phyloP scores from a whole-genome alignment of 2,888 invertebrate species.

The Lathronympha strigana region DNA sequence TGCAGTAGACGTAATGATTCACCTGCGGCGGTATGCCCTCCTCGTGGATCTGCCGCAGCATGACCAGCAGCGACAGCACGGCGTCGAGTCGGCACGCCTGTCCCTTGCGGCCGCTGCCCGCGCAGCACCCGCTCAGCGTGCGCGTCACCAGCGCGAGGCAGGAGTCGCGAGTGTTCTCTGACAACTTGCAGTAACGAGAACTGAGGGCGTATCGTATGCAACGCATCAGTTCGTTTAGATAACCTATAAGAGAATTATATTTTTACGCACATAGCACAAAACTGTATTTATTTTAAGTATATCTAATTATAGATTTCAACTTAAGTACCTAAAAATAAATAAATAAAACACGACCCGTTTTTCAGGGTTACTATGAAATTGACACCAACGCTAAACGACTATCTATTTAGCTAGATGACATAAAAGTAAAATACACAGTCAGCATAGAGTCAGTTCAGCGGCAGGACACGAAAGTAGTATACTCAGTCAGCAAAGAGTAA shows the following conservation, averaged over 20 bases:
- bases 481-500: too few species aligned
- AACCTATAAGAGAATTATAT: slow-evolving; percentile 54
- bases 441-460: too few species aligned
- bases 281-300: too few species aligned
- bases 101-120: slow-evolving; percentile 70
- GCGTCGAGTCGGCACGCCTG: slow-evolving; percentile 71
- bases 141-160: slow-evolving; percentile 57
- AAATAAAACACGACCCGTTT: too few species aligned
- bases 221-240: slow-evolving; percentile 72
- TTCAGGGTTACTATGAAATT: too few species aligned
- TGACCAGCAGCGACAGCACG: slow-evolving; percentile 61
- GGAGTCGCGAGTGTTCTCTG: slow-evolving; percentile 63
- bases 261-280: too few species aligned
- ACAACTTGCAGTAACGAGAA: slow-evolving; percentile 64
- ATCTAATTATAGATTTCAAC: too few species aligned
- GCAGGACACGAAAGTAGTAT: too few species aligned
- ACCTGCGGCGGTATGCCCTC: slow-evolving; percentile 71
- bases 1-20: slow-evolving; percentile 54
- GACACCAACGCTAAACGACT: too few species aligned
- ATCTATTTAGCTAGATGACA: too few species aligned
- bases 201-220: slow-evolving; percentile 68
- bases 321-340: too few species aligned
- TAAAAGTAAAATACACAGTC: too few species aligned
- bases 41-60: slow-evolving; percentile 60
- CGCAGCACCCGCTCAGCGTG: slow-evolving; percentile 61